These are phyloP conservation scores for Proteles cristata DNA, from an alignment of 2,113 vertebrate species.

Conservation along the genomic window DNA sequence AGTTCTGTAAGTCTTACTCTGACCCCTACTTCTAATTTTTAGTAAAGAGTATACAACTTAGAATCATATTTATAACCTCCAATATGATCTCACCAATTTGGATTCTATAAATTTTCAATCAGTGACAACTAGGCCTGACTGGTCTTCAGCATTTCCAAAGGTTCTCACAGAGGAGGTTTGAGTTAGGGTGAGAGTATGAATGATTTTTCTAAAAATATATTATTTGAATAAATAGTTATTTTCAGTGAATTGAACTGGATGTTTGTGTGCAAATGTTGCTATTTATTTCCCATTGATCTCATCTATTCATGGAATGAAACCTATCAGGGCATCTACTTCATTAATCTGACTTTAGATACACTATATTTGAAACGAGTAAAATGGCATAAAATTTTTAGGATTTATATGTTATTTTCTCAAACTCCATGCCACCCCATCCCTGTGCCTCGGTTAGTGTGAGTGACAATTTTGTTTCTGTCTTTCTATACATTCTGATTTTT, in stretches of 20 bases:
- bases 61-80: neutral
- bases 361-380: slow-evolving; percentile 27
- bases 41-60: neutral
- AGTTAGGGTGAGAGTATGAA: neutral
- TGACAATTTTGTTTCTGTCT: slow-evolving; percentile 35
- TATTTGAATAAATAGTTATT: slow-evolving; percentile 38
- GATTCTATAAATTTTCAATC: slow-evolving; percentile 22
- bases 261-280: slow-evolving; percentile 36
- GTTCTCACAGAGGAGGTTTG: neutral
- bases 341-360: slow-evolving; percentile 40
- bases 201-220: slow-evolving; percentile 7
- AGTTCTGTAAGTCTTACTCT: neutral
- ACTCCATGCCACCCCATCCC: neutral
- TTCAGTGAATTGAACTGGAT: slow-evolving; percentile 24
- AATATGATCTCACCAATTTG: slow-evolving; percentile 10
- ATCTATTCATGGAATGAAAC: slow-evolving; percentile 45
- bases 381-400: neutral
- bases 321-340: neutral
- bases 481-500: neutral
- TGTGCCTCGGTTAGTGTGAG: neutral
- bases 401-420: neutral
- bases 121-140: neutral
- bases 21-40: neutral
- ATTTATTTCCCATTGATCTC: slow-evolving; percentile 39
- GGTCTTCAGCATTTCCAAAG: slow-evolving; percentile 6